Base-by-base conservation (phyloP, 2,113 vertebrate species). In the Paedocypris sp. region DNA sequence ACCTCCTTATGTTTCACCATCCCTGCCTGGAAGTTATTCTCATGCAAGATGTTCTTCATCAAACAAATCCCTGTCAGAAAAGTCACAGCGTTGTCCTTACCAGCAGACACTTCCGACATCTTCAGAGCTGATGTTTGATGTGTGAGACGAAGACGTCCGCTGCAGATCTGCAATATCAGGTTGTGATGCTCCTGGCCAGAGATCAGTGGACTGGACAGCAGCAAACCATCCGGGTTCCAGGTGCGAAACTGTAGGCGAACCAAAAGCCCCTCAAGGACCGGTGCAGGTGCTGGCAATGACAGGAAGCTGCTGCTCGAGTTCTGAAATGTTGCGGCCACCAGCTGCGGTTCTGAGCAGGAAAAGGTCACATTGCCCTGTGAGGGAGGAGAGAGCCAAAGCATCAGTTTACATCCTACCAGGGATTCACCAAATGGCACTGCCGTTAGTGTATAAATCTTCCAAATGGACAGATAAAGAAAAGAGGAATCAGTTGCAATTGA, bases 281-380 rank as follows among this genome's bases (percentile, higher is more conserved):
- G 79, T 23, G 88, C 75, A 10, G 79, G 85, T n/a, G 86, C 87
- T 0, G 87, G 87, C 25, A 91, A 70, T 1, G 87, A 74, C 77
- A 91, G 71, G 60, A 85, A 92, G 71, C 90, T 90, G 69, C 64
- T 79, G 58, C 75, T 83, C 66, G 80, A 41, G 32, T 71, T 88
- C 69, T 82, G 57, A 73, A 92, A 92, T 49, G 90, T 91, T 71
- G 87, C 82, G 16, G 90, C 87, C 49, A 89, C 85, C 52, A 86
- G 80, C 56, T 81, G 87, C 49, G 87, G 84, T 65, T 90, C 86
- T 0, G 86, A 87, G 74, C 90, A 91, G 53, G 84, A 86, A 82
- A 92, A 92, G 38, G 88, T 91, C 70, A 92, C 88, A 0, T 92
- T 91, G 19, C 90, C 90, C 90, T 91, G 75, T 49, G 3, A 79